Percentiles rank a stretch among this genome's conserved stretches.
These are phyloP conservation scores for Corticium candelabrum DNA, from an alignment of 37 sponge, comb jelly and placozoan species.

Conservation along the genomic window DNA sequence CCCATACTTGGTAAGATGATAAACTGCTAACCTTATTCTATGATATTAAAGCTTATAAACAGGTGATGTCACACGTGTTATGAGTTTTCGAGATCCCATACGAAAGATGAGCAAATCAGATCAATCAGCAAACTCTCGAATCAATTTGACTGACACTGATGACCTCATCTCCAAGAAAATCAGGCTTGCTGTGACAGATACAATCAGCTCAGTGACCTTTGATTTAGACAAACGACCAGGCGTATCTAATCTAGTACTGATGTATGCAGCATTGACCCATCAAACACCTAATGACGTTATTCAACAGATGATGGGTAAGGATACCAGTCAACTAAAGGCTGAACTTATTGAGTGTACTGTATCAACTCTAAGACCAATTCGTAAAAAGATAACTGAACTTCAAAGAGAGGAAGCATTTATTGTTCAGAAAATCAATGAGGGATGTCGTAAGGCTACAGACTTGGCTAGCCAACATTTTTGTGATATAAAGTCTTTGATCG, in stretches of 20 bases:
- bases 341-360: conserved; percentile 45
- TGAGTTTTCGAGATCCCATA: conserved; percentile 59
- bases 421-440: conserved; percentile 30
- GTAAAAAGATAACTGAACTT: conserved; percentile 20
- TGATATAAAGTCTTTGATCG: no score
- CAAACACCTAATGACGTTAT: conserved; percentile 28
- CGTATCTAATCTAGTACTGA: conserved; percentile 58
- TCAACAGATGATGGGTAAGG: conserved; percentile 32
- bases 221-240: conserved; percentile 62
- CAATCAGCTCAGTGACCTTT: conserved; percentile 28
- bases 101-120: conserved; percentile 91
- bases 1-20: conserved; percentile 33
- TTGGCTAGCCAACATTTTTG: no score
- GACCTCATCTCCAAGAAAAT: conserved; percentile 56
- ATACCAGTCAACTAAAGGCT: conserved; percentile 43
- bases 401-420: conserved; percentile 28
- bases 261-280: conserved; percentile 39
- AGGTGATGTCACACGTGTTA: conserved; percentile 20
- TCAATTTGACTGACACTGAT: conserved; percentile 63
- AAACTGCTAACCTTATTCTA: no score
- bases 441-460: no score
- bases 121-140: conserved; percentile 33
- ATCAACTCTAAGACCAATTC: conserved; percentile 29
- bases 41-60: no score
- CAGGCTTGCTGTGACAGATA: conserved; percentile 66